A percentile compares a stretch with the other conserved stretches of the same genome.
Conservation (phyloP, 2,113 vertebrate species). For the Phoenicopterus ruber region DNA sequence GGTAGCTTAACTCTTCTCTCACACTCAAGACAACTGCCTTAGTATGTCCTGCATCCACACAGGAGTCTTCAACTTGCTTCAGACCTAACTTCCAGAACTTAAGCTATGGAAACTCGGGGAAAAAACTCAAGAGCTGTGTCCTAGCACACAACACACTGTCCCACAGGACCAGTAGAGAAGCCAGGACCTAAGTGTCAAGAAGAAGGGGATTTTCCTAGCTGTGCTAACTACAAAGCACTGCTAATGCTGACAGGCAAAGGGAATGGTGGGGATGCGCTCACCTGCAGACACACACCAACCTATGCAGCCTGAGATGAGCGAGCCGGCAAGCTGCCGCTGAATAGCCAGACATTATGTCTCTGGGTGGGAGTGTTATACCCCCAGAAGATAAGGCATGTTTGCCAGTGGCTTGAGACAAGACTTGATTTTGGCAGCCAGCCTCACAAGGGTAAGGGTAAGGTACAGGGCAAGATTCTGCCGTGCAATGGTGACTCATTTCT, state of each 20-base stretch:
- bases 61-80: not conserved
- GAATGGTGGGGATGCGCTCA: not conserved
- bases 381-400: rapidly evolving
- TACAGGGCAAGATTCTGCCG: not conserved
- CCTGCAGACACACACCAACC: not conserved
- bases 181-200: not conserved
- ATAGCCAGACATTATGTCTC: not conserved
- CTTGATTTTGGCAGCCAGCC: not conserved
- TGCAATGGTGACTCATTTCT: not conserved
- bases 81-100: not conserved
- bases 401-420: not conserved
- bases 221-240: not conserved
- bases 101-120: not conserved
- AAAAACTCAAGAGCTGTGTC: not conserved
- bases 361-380: not conserved
- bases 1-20: not conserved
- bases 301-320: rapidly evolving
- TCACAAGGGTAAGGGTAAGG: not conserved
- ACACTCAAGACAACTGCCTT: not conserved
- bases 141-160: not conserved
- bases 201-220: not conserved
- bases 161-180: not conserved
- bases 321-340: not conserved
- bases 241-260: not conserved
- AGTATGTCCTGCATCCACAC: not conserved